A percentile compares a stretch with the other conserved stretches of the same genome.
Conservation (phyloP, 2,888 invertebrate species). For the Carcina quercana region DNA sequence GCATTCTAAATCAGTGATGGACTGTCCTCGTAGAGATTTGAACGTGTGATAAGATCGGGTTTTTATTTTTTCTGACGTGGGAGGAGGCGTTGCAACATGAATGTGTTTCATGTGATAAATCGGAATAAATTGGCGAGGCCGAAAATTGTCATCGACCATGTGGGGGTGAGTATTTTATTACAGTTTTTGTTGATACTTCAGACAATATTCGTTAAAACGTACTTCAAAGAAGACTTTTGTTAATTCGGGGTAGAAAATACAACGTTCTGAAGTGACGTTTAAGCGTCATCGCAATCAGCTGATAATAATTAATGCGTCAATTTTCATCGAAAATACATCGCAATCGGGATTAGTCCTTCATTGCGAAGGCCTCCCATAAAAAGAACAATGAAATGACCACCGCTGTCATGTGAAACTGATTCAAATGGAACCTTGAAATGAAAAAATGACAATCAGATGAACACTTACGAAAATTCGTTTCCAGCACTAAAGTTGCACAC, state of each 20-base stretch:
- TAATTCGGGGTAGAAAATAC: no score
- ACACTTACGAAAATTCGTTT: conserved; percentile 56
- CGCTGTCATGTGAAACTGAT: conserved; percentile 35
- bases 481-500: conserved; percentile 53
- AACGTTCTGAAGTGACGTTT: no score
- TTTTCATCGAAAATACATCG: conserved; percentile 7
- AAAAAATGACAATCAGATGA: conserved; percentile 27
- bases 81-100: conserved; percentile 35
- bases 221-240: no score
- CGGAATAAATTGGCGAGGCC: conserved; percentile 36
- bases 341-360: conserved; percentile 11
- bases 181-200: background rate
- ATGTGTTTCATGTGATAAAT: conserved; percentile 48
- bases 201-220: no score
- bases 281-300: conserved; percentile 46
- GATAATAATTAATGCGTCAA: conserved; percentile 30
- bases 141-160: conserved; percentile 37
- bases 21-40: conserved; percentile 34
- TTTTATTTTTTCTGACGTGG: conserved; percentile 14
- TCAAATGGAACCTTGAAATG: conserved; percentile 39
- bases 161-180: conserved; percentile 41
- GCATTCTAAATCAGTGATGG: conserved; percentile 41
- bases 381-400: conserved; percentile 22
- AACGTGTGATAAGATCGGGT: conserved; percentile 34
- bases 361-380: conserved; percentile 17